Conservation (phyloP, 2,888 invertebrate species). For the Drosophila conformis region DNA sequence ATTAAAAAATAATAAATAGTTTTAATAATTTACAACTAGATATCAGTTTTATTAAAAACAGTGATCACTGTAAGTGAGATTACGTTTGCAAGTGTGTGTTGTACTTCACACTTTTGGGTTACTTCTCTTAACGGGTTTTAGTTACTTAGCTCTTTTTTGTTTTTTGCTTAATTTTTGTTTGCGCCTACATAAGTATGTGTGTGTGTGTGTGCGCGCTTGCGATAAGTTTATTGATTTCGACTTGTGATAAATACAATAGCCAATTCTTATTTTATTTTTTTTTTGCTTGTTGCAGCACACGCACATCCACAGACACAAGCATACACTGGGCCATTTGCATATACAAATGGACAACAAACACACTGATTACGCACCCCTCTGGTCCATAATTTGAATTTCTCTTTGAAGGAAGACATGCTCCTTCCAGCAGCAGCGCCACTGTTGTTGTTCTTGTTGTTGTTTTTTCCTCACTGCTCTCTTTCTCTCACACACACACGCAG, state of each 20-base stretch:
- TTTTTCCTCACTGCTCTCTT: slow-evolving; percentile 11
- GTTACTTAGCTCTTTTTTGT: slow-evolving; percentile 26
- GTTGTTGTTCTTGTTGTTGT: slow-evolving; percentile 18
- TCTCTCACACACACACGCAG: background rate
- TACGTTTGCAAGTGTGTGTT: slow-evolving; percentile 7
- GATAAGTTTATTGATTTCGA: slow-evolving; percentile 81
- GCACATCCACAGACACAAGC: slow-evolving; percentile 9
- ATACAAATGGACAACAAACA: slow-evolving; percentile 6
- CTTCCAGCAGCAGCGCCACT: slow-evolving; percentile 54
- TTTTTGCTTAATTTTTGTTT: slow-evolving; percentile 20
- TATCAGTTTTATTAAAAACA: background rate
- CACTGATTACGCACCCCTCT: slow-evolving; percentile 82
- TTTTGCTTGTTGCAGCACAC: slow-evolving; percentile 21
- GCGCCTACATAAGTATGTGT: slow-evolving; percentile 22
- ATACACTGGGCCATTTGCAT: slow-evolving; percentile 1
- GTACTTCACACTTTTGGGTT: slow-evolving; percentile 23
- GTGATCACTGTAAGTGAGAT: slow-evolving; percentile 3
- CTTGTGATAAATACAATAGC: slow-evolving; percentile 72
- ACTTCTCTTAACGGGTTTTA: slow-evolving; percentile 40
- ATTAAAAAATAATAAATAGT: background rate
- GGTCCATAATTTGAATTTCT: slow-evolving; percentile 84
- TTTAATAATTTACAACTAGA: background rate
- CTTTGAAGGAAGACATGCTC: slow-evolving; percentile 84
- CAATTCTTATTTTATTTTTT: background rate
- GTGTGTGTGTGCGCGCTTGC: slow-evolving; percentile 42